Percentiles rank a stretch among this genome's conserved stretches.
Conservation (phyloP, 2,797 vertebrate species). For the Acanthiza pusilla region DNA sequence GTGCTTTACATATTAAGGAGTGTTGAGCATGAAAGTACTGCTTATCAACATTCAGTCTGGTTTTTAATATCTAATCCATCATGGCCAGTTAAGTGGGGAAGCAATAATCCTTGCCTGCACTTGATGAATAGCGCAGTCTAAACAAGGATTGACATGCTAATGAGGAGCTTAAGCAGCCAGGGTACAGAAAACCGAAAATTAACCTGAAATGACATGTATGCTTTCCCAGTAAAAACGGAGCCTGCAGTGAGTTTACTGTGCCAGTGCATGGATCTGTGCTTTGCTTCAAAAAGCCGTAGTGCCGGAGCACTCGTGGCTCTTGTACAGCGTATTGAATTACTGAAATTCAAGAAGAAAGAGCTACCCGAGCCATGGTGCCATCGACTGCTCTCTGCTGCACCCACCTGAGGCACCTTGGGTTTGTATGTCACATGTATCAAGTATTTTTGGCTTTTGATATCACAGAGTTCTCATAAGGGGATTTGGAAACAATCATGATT, state of each 20-base stretch:
- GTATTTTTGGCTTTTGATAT: conserved; percentile 51
- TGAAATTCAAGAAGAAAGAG: neutral
- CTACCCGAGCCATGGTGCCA: conserved; percentile 25
- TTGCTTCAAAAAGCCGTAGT: neutral
- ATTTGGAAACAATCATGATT: conserved; percentile 56
- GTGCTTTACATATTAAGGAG: neutral
- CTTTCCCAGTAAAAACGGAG: neutral
- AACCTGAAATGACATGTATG: neutral
- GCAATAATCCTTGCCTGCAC: neutral
- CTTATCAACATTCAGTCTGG: neutral
- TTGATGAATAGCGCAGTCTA: neutral
- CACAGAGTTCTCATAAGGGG: conserved; percentile 59
- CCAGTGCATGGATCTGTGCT: neutral
- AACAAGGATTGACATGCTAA: neutral
- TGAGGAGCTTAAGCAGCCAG: neutral
- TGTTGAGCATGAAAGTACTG: neutral
- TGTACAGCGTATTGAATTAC: neutral
- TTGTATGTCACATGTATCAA: neutral
- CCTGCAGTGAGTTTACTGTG: neutral
- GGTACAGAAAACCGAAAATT: neutral
- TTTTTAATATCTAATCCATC: neutral
- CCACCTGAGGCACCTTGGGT: conserved; percentile 33
- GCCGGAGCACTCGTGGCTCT: neutral
- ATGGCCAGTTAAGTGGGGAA: neutral
- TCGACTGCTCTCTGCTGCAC: neutral